phyloP scores from a whole-genome alignment of 1,140 invertebrate genomes.

The Diploscapter pachys region DNA sequence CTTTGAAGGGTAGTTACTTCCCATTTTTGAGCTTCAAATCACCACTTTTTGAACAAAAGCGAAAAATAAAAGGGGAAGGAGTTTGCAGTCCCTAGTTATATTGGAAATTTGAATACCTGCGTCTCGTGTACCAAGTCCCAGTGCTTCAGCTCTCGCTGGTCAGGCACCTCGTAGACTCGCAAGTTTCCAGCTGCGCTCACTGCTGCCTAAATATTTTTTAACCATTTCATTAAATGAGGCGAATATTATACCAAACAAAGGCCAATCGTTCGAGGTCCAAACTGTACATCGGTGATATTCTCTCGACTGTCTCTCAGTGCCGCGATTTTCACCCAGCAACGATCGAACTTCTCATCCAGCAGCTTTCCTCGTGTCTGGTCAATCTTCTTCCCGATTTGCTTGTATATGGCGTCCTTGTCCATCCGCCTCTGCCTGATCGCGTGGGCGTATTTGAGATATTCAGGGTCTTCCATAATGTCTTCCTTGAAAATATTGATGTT shows the following conservation, averaged over 20 bases:
- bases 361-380: not conserved
- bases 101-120: slow-evolving; percentile 5
- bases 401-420: not conserved
- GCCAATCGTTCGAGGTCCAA: slow-evolving; percentile 17
- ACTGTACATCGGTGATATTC: slow-evolving; percentile 26
- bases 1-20: too few species aligned
- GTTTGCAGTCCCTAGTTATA: not conserved
- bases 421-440: not conserved
- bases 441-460: not conserved
- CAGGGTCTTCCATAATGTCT: slow-evolving; percentile 3
- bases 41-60: too few species aligned
- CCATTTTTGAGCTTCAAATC: too few species aligned
- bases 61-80: not conserved
- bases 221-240: not conserved
- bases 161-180: slow-evolving; percentile 30
- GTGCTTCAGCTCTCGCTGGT: slow-evolving; percentile 21
- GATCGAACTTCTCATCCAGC: not conserved
- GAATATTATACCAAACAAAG: slow-evolving; percentile 21
- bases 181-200: slow-evolving; percentile 1
- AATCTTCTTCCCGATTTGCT: not conserved
- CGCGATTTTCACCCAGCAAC: slow-evolving; percentile 17
- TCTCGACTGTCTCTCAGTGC: slow-evolving; percentile 23
- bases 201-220: too few species aligned
- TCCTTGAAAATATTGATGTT: slow-evolving; percentile 27
- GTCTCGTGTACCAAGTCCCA: slow-evolving; percentile 29